These are phyloP conservation scores for Plectrocnemia conspersa DNA, from an alignment of 1,140 invertebrate genomes.

Conservation along the genomic window DNA sequence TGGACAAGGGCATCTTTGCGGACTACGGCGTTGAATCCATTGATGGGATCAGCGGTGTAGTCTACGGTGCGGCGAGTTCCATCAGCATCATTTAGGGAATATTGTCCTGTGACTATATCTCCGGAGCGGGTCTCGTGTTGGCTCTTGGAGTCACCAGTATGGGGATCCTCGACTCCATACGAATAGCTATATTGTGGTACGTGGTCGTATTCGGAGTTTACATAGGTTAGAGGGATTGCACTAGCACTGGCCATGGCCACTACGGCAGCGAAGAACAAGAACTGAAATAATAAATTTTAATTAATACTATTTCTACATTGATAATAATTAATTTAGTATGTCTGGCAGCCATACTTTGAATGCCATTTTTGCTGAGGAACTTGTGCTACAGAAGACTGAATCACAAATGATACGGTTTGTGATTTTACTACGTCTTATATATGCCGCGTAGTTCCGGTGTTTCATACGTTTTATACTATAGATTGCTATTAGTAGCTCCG, in stretches of 20 bases:
- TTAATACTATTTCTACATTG: not conserved
- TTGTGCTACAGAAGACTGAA: constrained; percentile 21
- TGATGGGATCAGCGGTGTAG: constrained; percentile 54
- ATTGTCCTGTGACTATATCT: constrained; percentile 53
- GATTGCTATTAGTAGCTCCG: not conserved
- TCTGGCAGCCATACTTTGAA: no score
- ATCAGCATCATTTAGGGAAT: constrained; percentile 53
- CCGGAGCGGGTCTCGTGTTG: constrained; percentile 54
- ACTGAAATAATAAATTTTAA: constrained; percentile 34
- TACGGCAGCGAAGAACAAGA: constrained; percentile 37
- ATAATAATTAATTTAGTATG: no score
- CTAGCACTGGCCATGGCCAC: constrained; percentile 46
- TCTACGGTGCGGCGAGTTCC: constrained; percentile 54
- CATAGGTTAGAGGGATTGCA: constrained; percentile 39
- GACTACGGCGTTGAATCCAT: constrained; percentile 51
- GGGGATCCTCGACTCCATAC: constrained; percentile 44
- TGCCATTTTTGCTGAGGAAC: constrained; percentile 19
- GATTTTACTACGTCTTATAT: constrained; percentile 19
- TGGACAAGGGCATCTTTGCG: constrained; percentile 48
- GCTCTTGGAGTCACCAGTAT: constrained; percentile 55
- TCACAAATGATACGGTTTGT: constrained; percentile 25
- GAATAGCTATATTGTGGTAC: constrained; percentile 33
- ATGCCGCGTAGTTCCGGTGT: not conserved
- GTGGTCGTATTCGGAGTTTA: constrained; percentile 45
- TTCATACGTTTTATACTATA: not conserved